A percentile compares a stretch with the other conserved stretches of the same genome.
Conservation (phyloP, 2,797 vertebrate species). For the Sciaenops ocellatus region DNA sequence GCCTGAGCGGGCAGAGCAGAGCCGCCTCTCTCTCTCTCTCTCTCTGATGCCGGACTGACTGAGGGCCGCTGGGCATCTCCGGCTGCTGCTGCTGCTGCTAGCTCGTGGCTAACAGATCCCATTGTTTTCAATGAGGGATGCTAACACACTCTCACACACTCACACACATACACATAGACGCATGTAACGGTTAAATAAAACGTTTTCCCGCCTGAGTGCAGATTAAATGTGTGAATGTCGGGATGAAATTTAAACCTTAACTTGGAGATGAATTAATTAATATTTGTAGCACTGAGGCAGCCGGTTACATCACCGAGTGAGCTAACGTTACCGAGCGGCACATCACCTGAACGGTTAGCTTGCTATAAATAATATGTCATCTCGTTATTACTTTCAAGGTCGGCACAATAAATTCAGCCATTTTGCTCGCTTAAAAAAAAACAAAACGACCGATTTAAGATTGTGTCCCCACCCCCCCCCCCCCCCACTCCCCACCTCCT, state of each 20-base stretch:
- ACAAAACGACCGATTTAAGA: neutral
- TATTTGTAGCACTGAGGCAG: neutral
- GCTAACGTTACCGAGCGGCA: neutral
- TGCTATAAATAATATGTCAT: constrained; percentile 65
- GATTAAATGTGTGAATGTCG: neutral
- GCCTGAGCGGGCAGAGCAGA: constrained; percentile 11
- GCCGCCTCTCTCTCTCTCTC: constrained; percentile 25
- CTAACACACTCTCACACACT: constrained; percentile 13
- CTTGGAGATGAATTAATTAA: rapidly evolving
- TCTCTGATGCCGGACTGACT: constrained; percentile 10
- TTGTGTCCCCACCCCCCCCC: neutral
- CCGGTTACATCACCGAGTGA: constrained; percentile 11
- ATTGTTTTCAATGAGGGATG: constrained; percentile 62
- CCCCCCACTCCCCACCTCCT: too few species aligned
- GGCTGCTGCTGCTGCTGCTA: constrained; percentile 49
- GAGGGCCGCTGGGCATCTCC: constrained; percentile 60
- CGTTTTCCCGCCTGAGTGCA: neutral
- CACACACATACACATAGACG: neutral
- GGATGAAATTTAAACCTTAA: neutral
- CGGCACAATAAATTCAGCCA: constrained; percentile 60
- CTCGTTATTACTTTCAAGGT: constrained; percentile 69
- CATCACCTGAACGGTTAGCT: constrained; percentile 15
- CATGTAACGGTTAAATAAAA: neutral
- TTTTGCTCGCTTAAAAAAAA: constrained; percentile 14
- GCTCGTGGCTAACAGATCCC: constrained; percentile 63